phyloP scores from a whole-genome alignment of 2,888 invertebrate genomes.

The Alentia gelatinosa region DNA sequence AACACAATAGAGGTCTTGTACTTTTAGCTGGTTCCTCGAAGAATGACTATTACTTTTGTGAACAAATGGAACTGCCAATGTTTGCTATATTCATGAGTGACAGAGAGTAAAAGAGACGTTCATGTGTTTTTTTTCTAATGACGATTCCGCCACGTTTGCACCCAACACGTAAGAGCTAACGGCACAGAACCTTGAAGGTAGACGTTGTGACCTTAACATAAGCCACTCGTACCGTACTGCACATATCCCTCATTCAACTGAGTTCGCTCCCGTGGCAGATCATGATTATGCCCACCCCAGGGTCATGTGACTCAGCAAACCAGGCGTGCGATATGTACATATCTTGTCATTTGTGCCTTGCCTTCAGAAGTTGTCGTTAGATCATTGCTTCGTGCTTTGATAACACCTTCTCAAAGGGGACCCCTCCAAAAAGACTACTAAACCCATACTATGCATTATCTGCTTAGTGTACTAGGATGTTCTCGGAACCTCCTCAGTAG shows the following conservation, averaged over 20 bases:
- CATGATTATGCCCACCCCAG: neutral
- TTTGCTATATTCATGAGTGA: neutral
- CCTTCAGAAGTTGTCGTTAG: neutral
- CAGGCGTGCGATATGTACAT: neutral
- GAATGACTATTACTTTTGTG: neutral
- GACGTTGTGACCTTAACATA: too few relatives aligned
- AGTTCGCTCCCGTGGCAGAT: neutral
- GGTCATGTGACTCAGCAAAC: neutral
- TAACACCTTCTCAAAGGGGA: neutral
- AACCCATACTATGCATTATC: neutral
- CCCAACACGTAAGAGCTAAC: too few relatives aligned
- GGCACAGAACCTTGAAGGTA: too few relatives aligned
- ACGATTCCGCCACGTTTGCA: neutral
- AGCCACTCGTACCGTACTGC: neutral
- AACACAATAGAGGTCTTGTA: neutral
- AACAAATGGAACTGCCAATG: neutral
- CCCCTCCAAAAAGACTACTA: neutral
- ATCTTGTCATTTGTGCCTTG: conserved; percentile 40
- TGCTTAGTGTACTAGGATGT: neutral
- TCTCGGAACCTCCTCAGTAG: neutral
- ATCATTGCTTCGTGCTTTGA: neutral
- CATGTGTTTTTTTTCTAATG: neutral
- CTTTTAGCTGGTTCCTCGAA: neutral
- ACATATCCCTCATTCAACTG: neutral
- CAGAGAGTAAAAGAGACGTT: neutral